Base-by-base conservation (phyloP, 2,888 invertebrate species). In the Dryococelus australis region DNA sequence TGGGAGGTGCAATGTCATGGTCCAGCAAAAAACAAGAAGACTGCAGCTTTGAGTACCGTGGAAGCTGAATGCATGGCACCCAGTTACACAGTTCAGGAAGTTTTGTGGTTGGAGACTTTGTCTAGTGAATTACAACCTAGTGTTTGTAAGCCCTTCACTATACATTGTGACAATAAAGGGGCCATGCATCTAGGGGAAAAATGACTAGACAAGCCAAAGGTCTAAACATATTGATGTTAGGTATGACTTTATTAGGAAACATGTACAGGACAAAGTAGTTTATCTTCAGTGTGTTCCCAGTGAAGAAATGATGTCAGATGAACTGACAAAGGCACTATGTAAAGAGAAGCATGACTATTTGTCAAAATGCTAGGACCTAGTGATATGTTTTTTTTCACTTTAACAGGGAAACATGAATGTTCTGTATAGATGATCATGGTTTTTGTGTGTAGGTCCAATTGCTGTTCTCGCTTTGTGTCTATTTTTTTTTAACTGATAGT, bases 41-140 rank as follows among this genome's bases (percentile, higher is more conserved):
- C 12, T 10, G 13, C 16, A 35, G 83, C 83, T 24, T 24, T 83
- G 27, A 83, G 83, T 4, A 83, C 27, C 26, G 83, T 83, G 28
- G 28, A 83, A 83, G 83, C 28, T 8, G 83, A 83, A 27, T 27
- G 9, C 83, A 83, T 83, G 83, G 83, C 83, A 28, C 83, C 26
- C 24, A 83, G 83, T 24, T 83, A 26, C 83, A 83, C 27, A 27
- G 13, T 43, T 27, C 83, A 83, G 43, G 10, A 83, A 43, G 83
- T 24, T 0, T 9, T 83, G 27, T 83, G 83, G 28, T 24, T 83
- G 28, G 8, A 43, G 26, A 27, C 1, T 16, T 83, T 27, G 24
- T 20, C 6, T 43, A 28, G 26, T 35, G 83, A 83, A 24, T 28
- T 83, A 4, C 83, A 83, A 83, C 27, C 81, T 12, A 24, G 27